Evolutionary conservation across 2,797 vertebrate genomes (phyloP), one percentile per base, ranked within the genome.

Genomic region (Podargus strigoides): DNA sequence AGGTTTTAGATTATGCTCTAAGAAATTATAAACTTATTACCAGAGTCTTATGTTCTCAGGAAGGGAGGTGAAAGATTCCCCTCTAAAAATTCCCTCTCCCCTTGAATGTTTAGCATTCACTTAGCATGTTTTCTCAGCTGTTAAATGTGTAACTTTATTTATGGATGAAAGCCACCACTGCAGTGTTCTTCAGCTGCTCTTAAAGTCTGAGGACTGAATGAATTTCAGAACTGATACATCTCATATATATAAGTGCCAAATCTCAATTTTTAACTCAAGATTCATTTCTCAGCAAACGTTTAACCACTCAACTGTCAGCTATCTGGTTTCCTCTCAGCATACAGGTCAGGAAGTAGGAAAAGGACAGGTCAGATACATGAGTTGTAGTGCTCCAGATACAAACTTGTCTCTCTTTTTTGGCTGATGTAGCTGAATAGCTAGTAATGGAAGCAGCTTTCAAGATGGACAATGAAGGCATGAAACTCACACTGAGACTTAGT

Each of bases 121-220:
- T 92, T 82, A 67, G 37, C 44, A 73, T 44, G 34, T 39, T 87
- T 91, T 76, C 85, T 92, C 47, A 63, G 83, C 74, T 86, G 73
- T 89, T 89, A 75, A 50, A 74, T 55, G n/a, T 90, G 64, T 87
- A 76, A 90, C 86, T 93, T 88, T 84, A 74, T 81, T 86, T 95
- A 94, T 91, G 90, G 91, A 92, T 41, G 64, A 49, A 96, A 96
- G 84, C 85, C 85, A 95, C 85, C 86, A 74, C 74, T 91, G 83
- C 90, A 85, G 19, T 73, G 34, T 88, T 94, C 74, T 63, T 96
- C 87, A 84, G 52, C 88, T 80, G 55, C 67, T 95, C 74, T 41
- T 87, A 23, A 68, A 84, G 66, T 87, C 66, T 93, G 83, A 92
- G 72, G 83, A 23, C 72, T 95, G 81, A 94, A 83, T 78, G 88